These are phyloP conservation scores for Drosophila orosa DNA, from an alignment of 1,140 invertebrate species.

Conservation along the genomic window DNA sequence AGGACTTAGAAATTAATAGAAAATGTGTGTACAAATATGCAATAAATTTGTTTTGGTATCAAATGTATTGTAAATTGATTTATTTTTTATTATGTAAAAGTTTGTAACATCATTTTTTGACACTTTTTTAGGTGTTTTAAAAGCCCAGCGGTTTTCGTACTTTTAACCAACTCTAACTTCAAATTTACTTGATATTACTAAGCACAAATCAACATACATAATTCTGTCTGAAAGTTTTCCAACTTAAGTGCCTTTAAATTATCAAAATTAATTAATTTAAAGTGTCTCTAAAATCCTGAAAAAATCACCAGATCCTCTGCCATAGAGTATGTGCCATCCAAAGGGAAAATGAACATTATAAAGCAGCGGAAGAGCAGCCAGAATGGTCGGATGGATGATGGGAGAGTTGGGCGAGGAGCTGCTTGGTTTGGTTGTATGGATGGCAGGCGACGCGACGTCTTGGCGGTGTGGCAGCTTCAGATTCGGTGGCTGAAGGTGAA, in stretches of 20 bases:
- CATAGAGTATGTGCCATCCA: slow-evolving; percentile 7
- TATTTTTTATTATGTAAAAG: neutral
- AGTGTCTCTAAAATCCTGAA: neutral
- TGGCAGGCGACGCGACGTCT: slow-evolving; percentile 55
- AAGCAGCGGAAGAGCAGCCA: slow-evolving; percentile 29
- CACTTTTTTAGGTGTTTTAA: no score
- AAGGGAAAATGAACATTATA: slow-evolving; percentile 33
- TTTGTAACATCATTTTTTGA: no score
- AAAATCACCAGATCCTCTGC: neutral
- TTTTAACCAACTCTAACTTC: neutral
- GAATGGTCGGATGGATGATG: slow-evolving; percentile 8
- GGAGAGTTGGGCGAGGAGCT: neutral
- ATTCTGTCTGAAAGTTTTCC: no score
- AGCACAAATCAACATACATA: neutral
- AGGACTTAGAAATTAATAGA: no score
- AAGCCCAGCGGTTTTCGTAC: no score
- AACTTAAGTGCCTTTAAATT: neutral
- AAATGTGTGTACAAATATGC: no score
- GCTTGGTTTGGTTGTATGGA: slow-evolving; percentile 2
- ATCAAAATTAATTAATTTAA: no score
- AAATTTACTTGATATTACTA: neutral
- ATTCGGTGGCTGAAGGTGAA: slow-evolving; percentile 67
- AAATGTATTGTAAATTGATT: no score
- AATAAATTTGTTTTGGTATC: no score
- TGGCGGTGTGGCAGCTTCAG: slow-evolving; percentile 56